Evolutionary conservation across 1,140 invertebrate species (phyloP).

Genomic region (Whitmania pigra): DNA sequence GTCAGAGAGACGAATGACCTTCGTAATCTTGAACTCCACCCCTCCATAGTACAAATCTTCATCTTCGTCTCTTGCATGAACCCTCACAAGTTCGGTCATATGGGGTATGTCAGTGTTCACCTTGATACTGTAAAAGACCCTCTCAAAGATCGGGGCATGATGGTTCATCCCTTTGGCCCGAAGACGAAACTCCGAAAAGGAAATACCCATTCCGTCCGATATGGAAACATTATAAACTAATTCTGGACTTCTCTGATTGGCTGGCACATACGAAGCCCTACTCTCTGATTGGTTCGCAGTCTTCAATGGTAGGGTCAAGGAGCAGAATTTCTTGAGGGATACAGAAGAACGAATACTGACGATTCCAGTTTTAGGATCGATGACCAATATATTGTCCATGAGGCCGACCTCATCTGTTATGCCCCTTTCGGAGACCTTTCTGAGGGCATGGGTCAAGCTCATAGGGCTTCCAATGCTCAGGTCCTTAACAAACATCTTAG

Average conservation of each 20-base stretch:
- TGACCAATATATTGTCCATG: not conserved
- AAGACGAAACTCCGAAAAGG: not conserved
- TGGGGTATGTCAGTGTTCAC: not conserved
- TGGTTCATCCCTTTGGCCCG: not conserved
- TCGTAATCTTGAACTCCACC: not conserved
- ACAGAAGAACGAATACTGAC: not conserved
- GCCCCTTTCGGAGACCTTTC: not conserved
- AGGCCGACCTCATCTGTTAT: not conserved
- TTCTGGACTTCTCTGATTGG: not conserved
- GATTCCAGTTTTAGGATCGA: not conserved
- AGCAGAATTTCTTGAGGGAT: slow-evolving; percentile 11
- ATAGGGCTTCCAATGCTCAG: no score
- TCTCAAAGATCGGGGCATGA: not conserved
- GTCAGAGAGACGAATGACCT: not conserved
- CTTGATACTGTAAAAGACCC: not conserved
- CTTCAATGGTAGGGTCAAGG: not conserved
- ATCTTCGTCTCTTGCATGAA: not conserved
- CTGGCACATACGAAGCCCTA: not conserved
- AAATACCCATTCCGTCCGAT: not conserved
- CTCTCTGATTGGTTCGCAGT: not conserved
- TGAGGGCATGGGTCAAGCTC: no score
- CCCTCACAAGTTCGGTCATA: not conserved
- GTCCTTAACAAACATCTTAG: no score
- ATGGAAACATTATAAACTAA: no score
- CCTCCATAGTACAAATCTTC: not conserved